phyloP scores from a whole-genome alignment of 2,888 invertebrate genomes.

The Chelonus formosanus region DNA sequence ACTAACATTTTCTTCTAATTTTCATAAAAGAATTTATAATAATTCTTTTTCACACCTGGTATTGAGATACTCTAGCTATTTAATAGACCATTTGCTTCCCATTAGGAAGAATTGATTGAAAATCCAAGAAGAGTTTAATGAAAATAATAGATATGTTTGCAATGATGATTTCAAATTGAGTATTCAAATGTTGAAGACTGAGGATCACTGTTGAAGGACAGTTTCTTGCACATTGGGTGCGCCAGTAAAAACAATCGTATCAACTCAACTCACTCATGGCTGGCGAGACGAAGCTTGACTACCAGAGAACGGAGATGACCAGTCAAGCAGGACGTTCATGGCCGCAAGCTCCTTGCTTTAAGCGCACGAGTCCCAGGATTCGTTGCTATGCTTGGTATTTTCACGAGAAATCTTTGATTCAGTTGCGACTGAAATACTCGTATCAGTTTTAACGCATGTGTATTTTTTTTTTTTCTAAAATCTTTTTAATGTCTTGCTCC shows the following conservation, averaged over 20 bases:
- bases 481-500: constrained; percentile 25
- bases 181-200: constrained; percentile 35
- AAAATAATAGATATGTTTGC: neutral
- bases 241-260: constrained; percentile 63
- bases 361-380: constrained; percentile 43
- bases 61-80: too few relatives aligned
- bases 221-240: constrained; percentile 61
- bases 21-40: too few relatives aligned
- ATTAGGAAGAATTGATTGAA: too few relatives aligned
- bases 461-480: constrained; percentile 44
- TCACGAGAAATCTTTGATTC: constrained; percentile 59
- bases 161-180: neutral
- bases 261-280: constrained; percentile 56
- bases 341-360: constrained; percentile 42
- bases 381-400: constrained; percentile 62
- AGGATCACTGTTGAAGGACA: constrained; percentile 61
- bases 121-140: neutral
- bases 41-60: too few relatives aligned
- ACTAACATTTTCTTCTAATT: too few relatives aligned
- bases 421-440: constrained; percentile 58
- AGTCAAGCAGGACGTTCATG: constrained; percentile 42
- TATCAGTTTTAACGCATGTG: constrained; percentile 52
- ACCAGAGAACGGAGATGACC: constrained; percentile 31
- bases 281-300: constrained; percentile 40
- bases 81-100: too few relatives aligned